These are phyloP conservation scores for Pandemis corylana DNA, from an alignment of 2,888 invertebrate genomes.

Conservation along the genomic window DNA sequence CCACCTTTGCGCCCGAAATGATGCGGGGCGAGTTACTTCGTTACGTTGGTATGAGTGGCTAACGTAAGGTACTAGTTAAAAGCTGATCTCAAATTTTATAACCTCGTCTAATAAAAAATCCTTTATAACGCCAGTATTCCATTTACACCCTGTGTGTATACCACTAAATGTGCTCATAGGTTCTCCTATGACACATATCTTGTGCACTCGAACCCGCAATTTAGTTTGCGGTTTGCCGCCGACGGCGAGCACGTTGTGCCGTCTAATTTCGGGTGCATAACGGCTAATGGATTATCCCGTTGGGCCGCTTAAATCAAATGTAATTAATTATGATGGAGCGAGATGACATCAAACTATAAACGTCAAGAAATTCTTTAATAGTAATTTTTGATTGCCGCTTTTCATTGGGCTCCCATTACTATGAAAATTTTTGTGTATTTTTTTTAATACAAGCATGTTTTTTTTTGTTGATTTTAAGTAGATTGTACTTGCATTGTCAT, in stretches of 20 bases:
- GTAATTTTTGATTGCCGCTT: not conserved
- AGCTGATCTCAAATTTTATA: too few species aligned
- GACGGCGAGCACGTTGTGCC: constrained; percentile 53
- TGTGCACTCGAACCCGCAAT: constrained; percentile 70
- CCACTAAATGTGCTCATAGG: not conserved
- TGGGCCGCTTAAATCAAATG: constrained; percentile 24
- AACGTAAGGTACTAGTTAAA: too few species aligned
- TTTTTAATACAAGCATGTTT: too few species aligned
- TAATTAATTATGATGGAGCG: constrained; percentile 29
- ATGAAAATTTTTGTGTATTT: not conserved
- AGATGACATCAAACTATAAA: constrained; percentile 8
- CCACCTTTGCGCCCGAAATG: too few species aligned
- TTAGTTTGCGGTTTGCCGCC: constrained; percentile 67
- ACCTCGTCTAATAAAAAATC: too few species aligned
- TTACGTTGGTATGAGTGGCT: too few species aligned
- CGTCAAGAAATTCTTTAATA: not conserved
- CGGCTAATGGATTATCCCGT: constrained; percentile 35
- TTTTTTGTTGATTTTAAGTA: too few species aligned
- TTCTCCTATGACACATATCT: constrained; percentile 56
- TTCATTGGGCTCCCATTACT: not conserved
- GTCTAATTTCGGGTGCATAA: constrained; percentile 36
- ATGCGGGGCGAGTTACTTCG: too few species aligned
- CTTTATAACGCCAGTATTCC: too few species aligned
- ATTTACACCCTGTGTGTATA: too few species aligned
- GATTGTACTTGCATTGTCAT: too few species aligned